phyloP scores from a whole-genome alignment of 2,888 invertebrate species.

The Eurytoma adleriae region DNA sequence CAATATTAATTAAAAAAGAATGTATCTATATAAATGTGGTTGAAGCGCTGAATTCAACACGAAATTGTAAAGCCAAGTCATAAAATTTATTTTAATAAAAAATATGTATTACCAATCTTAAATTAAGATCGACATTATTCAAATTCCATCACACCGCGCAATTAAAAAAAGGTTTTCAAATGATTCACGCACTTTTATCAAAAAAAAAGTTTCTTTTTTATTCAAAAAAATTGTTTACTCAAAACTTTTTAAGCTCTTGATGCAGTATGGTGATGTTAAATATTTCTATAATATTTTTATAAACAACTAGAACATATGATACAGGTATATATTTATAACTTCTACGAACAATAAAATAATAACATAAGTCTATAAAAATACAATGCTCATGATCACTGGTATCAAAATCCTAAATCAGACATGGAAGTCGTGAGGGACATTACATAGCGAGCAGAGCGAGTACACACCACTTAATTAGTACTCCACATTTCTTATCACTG shows the following conservation, averaged over 20 bases:
- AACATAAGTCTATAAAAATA: constrained; percentile 74
- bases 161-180: not conserved
- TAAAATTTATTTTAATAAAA: constrained; percentile 55
- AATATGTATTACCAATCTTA: constrained; percentile 49
- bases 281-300: constrained; percentile 58
- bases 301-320: constrained; percentile 66
- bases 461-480: constrained; percentile 50
- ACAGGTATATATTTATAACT: constrained; percentile 63
- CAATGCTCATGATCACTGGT: constrained; percentile 70
- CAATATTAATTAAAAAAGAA: constrained; percentile 34
- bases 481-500: constrained; percentile 44
- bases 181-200: constrained; percentile 12
- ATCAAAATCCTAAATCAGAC: constrained; percentile 69
- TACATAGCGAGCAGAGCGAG: constrained; percentile 50
- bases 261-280: constrained; percentile 46
- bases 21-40: constrained; percentile 41
- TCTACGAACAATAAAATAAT: constrained; percentile 70
- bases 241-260: constrained; percentile 52
- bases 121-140: constrained; percentile 21
- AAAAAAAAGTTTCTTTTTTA: constrained; percentile 45
- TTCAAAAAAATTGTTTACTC: constrained; percentile 46
- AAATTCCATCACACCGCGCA: not conserved
- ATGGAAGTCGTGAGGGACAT: constrained; percentile 60
- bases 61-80: constrained; percentile 52
- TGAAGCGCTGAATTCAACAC: constrained; percentile 23